Percentiles rank a stretch among this genome's conserved stretches.
Evolutionary conservation across 2,797 vertebrate genomes (phyloP).

Genomic region (Sebastes steindachneri): DNA sequence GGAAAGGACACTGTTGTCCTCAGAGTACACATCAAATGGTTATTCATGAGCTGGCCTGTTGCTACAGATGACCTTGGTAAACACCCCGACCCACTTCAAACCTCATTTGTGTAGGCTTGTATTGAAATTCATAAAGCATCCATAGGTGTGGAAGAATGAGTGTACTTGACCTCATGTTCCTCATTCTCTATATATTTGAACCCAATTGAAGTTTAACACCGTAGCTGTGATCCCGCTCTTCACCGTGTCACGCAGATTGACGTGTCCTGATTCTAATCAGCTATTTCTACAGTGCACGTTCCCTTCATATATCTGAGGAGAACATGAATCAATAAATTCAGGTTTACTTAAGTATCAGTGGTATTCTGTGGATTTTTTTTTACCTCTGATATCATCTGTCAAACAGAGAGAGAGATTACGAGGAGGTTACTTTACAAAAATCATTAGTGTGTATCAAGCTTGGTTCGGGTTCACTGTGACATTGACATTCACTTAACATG

Average conservation of each 20-base stretch:
- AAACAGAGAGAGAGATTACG: conserved; percentile 39
- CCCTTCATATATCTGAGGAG: background rate
- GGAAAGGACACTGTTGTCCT: conserved; percentile 59
- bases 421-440: conserved; percentile 52
- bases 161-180: conserved; percentile 58
- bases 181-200: conserved; percentile 50
- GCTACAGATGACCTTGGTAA: conserved; percentile 63
- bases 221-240: conserved; percentile 34
- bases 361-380: conserved; percentile 26
- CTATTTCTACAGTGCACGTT: conserved; percentile 5
- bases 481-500: conserved; percentile 61
- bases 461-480: conserved; percentile 36
- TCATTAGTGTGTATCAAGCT: conserved; percentile 49
- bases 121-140: conserved; percentile 56
- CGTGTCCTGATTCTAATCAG: conserved; percentile 56
- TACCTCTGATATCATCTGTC: conserved; percentile 49
- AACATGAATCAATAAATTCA: conserved; percentile 47
- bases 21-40: conserved; percentile 53
- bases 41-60: conserved; percentile 64
- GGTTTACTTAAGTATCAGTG: conserved; percentile 45
- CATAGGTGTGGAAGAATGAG: conserved; percentile 8
- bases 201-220: conserved; percentile 26
- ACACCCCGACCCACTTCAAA: conserved; percentile 57
- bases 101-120: conserved; percentile 39
- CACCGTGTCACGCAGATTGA: conserved; percentile 27